Base-by-base conservation (phyloP, 2,113 vertebrate species). In the Phodopus roborovskii region DNA sequence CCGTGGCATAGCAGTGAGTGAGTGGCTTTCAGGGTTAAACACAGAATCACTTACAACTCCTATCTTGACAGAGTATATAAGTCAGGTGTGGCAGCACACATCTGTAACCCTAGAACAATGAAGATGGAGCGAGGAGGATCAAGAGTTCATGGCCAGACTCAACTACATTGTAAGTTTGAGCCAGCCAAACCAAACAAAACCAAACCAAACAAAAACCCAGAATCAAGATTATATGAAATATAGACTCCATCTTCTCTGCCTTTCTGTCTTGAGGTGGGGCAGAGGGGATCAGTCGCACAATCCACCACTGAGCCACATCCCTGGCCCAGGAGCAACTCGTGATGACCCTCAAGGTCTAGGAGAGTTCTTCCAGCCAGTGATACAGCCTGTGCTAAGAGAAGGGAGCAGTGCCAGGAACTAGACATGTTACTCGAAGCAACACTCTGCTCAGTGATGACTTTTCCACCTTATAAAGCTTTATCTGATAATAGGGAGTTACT, bases 211-310 rank as follows among this genome's bases (percentile, higher is more conserved):
- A 26, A 62, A 42, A 26, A 28, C 39, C n/a, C 58, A 94, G 42
- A 75, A 58, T 70, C 12, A 58, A 92, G 30, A 70, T 90, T 68
- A 48, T 48, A 87, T 48, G 42, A 88, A 94, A 83, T 28, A 79
- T 1, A 94, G 86, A 53, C 16, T 87, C 64, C 33, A 89, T 53
- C 30, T 94, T 96, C 71, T 42, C 58, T 36, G 33, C 62, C 62
- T 68, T 50, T 71, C 19, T 12, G 36, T 36, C 15, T 5, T 13
- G 7, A 26, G 13, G 58, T 39, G 33, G 77, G 48, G 50, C 1
- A 9, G 33, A 39, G 36, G 48, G 30, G 16, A 19, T 42, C 33
- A 85, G 28, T 50, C 36, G 58, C n/a, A 68, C 24, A 36, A 26
- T 39, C 48, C 28, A 73, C 36, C 48, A 88, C 3, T 71, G 33